phyloP scores from a whole-genome alignment of 2,113 vertebrate genomes.

The Seriola rivoliana region DNA sequence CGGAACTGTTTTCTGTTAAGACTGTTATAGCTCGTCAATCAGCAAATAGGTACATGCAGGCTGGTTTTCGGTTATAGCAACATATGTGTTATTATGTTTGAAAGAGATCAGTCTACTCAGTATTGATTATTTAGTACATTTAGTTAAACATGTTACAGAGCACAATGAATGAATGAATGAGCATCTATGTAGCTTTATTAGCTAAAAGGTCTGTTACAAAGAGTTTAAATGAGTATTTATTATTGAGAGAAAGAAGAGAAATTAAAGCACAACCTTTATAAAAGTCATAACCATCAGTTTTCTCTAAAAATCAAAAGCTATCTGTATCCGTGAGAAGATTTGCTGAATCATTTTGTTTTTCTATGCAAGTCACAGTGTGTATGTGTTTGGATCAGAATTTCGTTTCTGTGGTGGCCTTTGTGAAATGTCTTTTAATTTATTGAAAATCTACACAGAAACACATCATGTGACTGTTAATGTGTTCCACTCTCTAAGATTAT shows the following conservation, averaged over 20 bases:
- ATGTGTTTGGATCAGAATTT: slow-evolving; percentile 1
- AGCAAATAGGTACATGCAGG: background rate
- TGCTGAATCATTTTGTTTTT: slow-evolving; percentile 44
- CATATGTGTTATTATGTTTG: slow-evolving; percentile 6
- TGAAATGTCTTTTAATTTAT: slow-evolving; percentile 1
- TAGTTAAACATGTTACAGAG: background rate
- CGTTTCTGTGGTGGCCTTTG: slow-evolving; percentile 11
- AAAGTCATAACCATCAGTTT: slow-evolving; percentile 8
- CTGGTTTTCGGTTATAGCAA: slow-evolving; percentile 10
- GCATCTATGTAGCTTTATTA: slow-evolving; percentile 2
- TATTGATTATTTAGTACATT: background rate
- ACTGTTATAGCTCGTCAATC: slow-evolving; percentile 18
- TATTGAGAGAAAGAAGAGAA: slow-evolving; percentile 10
- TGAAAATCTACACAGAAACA: background rate
- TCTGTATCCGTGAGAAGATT: background rate
- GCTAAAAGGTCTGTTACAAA: background rate
- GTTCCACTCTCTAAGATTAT: background rate
- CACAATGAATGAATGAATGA: slow-evolving; percentile 6
- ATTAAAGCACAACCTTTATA: slow-evolving; percentile 47
- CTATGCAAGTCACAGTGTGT: slow-evolving; percentile 26
- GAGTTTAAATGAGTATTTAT: slow-evolving; percentile 30
- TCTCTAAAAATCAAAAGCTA: background rate
- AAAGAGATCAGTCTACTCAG: background rate
- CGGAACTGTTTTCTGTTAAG: slow-evolving; percentile 9
- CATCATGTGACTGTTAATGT: background rate